These are phyloP conservation scores for Ictalurus punctatus DNA, from an alignment of 2,113 vertebrate species.

Conservation along the genomic window DNA sequence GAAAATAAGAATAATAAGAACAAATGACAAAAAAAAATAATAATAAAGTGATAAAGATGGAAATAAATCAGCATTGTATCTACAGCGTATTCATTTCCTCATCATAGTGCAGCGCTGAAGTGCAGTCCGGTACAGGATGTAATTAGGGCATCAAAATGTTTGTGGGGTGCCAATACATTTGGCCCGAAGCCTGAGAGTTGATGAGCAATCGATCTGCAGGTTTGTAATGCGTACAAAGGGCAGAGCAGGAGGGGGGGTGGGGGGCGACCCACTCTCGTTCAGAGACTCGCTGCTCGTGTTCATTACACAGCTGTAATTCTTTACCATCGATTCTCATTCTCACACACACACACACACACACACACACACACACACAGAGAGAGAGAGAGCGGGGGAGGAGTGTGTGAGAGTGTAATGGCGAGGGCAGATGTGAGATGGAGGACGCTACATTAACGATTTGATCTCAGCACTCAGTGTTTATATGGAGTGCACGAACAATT, in stretches of 20 bases:
- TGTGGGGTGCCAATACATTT: slow-evolving; percentile 8
- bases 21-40: background rate
- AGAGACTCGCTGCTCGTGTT: slow-evolving; percentile 43
- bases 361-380: background rate
- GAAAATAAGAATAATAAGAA: background rate
- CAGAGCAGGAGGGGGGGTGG: background rate
- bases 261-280: background rate
- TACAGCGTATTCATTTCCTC: background rate
- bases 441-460: slow-evolving; percentile 60
- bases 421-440: slow-evolving; percentile 22
- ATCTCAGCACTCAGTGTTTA: slow-evolving; percentile 47
- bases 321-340: slow-evolving; percentile 51
- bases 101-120: background rate
- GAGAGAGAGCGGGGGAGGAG: slow-evolving; percentile 7
- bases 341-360: slow-evolving; percentile 18
- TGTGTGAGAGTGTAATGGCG: slow-evolving; percentile 39
- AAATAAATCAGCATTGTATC: background rate
- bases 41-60: background rate
- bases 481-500: background rate
- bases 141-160: background rate
- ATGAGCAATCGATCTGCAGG: background rate
- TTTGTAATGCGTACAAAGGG: background rate
- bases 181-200: background rate
- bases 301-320: slow-evolving; percentile 52
- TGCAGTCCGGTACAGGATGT: background rate